phyloP scores from a whole-genome alignment of 1,140 invertebrate genomes.

The Trialeurodes vaporariorum region DNA sequence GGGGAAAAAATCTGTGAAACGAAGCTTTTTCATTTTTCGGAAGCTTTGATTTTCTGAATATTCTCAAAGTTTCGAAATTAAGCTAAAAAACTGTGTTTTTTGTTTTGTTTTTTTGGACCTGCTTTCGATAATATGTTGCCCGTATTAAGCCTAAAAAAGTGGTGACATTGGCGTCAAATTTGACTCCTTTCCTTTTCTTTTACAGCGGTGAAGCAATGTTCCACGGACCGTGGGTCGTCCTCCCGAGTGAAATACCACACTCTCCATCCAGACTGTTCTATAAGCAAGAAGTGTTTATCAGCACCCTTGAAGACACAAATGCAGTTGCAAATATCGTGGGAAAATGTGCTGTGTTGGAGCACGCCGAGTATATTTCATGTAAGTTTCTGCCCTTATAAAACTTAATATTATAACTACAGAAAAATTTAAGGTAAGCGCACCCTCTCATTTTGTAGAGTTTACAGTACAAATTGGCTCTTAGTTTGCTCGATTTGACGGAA shows the following conservation, averaged over 20 bases:
- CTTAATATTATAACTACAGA: not conserved
- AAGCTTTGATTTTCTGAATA: too few relatives aligned
- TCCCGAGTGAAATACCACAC: constrained; percentile 73
- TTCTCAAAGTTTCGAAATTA: too few relatives aligned
- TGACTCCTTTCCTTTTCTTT: constrained; percentile 30
- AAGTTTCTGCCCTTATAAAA: constrained; percentile 33
- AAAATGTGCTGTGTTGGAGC: constrained; percentile 81
- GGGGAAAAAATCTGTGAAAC: too few relatives aligned
- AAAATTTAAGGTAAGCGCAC: not conserved
- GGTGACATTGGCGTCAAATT: too few relatives aligned
- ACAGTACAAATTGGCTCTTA: too few relatives aligned
- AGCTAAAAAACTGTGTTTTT: too few relatives aligned
- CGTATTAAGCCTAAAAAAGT: too few relatives aligned
- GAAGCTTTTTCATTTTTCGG: too few relatives aligned
- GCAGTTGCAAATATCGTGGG: constrained; percentile 81
- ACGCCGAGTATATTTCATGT: constrained; percentile 83
- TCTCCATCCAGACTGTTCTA: constrained; percentile 70
- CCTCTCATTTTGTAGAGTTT: too few relatives aligned
- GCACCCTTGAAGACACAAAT: constrained; percentile 82
- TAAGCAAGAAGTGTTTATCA: constrained; percentile 87
- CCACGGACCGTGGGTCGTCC: constrained; percentile 84
- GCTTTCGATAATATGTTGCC: too few relatives aligned
- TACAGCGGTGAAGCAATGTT: constrained; percentile 77
- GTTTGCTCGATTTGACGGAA: too few relatives aligned
- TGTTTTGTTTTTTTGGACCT: too few relatives aligned